Base-by-base conservation (phyloP, 2,113 vertebrate species). In the Ammodramus savannarum region DNA sequence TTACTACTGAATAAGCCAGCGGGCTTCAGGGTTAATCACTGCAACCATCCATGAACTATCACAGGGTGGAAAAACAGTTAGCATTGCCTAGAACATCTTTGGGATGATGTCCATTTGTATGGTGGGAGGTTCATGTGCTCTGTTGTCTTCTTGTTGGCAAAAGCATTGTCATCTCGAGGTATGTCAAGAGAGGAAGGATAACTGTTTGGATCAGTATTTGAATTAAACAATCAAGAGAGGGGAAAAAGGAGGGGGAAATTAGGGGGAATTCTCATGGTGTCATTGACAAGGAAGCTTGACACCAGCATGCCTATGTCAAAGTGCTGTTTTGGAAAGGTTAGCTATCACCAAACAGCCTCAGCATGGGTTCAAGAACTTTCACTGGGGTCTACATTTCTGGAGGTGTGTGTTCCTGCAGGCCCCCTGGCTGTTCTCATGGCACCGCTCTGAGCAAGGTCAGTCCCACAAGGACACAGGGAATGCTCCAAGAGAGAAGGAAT, bases 21-120 rank as follows among this genome's bases (percentile, higher is more conserved):
- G 0, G 75, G 82, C 67, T 90, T 91, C 65, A n/a, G 36, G 74
- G 46, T 85, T 88, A 93, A 94, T 93, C 51, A 16, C 78, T 51
- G 88, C 92, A 97, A 72, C 79, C 88, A 95, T 77, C 94, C 88
- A 73, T 94, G 92, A 90, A 62, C 44, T 69, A 51, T 83, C 88
- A 62, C 75, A 66, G 90, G 16, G 21, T 41, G 2, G 69, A 79
- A 83, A 80, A 90, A 73, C 82, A 90, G 77, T 83, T 51, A 48
- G 46, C 68, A 83, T 79, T 90, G 88, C 82, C 62, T 73, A 26
- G 58, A 44, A 72, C 1, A 0, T 84, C 84, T 90, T 72, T 66
- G 78, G 59, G 82, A 51, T 41, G 29, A 46, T 76, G 44, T 57
- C 41, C 29, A 32, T 71, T 79, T 20, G 9, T n/a, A 4, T 1